Evolutionary conservation across 2,888 invertebrate species (phyloP).

Genomic region (Doris montereyensis): DNA sequence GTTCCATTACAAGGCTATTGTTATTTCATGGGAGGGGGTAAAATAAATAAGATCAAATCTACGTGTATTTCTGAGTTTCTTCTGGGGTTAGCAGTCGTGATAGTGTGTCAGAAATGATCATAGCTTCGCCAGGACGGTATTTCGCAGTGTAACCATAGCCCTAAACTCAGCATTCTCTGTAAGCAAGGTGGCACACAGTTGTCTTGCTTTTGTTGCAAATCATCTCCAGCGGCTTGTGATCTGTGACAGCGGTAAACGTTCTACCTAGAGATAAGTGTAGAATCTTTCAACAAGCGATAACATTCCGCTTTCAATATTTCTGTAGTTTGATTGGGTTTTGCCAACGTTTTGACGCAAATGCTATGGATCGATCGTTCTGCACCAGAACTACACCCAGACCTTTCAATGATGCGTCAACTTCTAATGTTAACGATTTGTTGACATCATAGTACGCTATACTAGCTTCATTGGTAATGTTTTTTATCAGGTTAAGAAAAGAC

Average conservation of each 20-base stretch:
- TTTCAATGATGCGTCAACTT: slow-evolving; percentile 37
- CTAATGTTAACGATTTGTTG: background rate
- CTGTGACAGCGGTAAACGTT: background rate
- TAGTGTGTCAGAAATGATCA: too few species aligned
- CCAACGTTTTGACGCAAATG: slow-evolving; percentile 6
- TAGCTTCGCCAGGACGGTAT: too few species aligned
- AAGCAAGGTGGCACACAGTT: slow-evolving; percentile 35
- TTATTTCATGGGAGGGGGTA: too few species aligned
- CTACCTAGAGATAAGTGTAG: slow-evolving; percentile 34
- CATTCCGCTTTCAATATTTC: slow-evolving; percentile 22
- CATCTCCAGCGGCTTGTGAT: slow-evolving; percentile 24
- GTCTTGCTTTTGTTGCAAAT: background rate
- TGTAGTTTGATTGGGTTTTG: slow-evolving; percentile 34
- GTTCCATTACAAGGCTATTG: too few species aligned
- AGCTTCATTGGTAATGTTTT: slow-evolving; percentile 14
- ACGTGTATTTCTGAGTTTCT: too few species aligned
- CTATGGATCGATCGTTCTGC: slow-evolving; percentile 33
- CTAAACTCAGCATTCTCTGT: slow-evolving; percentile 45
- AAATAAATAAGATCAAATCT: too few species aligned
- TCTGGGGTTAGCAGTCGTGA: too few species aligned
- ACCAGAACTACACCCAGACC: slow-evolving; percentile 38
- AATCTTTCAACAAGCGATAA: slow-evolving; percentile 44
- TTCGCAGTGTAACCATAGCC: too few species aligned
- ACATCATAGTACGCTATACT: slow-evolving; percentile 25
- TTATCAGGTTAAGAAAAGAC: too few species aligned